Evolutionary conservation across 2,888 invertebrate genomes (phyloP).

Genomic region (Neria commutata): DNA sequence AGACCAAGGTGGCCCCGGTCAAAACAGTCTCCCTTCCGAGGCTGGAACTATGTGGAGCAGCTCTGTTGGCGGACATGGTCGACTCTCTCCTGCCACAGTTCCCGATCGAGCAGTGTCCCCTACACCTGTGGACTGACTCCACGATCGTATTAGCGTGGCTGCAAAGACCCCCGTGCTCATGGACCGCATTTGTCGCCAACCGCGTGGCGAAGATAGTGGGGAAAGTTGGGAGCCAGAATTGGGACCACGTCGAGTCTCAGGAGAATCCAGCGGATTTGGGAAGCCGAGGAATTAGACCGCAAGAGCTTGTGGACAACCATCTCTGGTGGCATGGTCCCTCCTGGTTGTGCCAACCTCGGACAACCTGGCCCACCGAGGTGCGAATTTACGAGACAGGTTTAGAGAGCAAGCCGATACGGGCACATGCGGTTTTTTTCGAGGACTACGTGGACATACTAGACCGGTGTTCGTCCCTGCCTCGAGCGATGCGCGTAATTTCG

Average conservation of each 20-base stretch:
- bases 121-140: conserved; percentile 11
- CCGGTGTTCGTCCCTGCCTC: no score
- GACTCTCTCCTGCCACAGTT: not conserved
- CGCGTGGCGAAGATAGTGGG: conserved; percentile 1
- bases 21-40: conserved; percentile 6
- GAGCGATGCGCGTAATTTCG: no score
- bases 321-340: not conserved
- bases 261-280: not conserved
- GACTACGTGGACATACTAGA: no score
- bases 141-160: conserved; percentile 15
- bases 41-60: conserved; percentile 14
- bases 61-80: conserved; percentile 6
- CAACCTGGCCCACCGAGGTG: no score
- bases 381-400: no score
- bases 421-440: no score
- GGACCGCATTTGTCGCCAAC: conserved; percentile 7
- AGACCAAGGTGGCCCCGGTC: conserved; percentile 16
- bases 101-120: not conserved
- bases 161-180: conserved; percentile 1
- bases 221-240: not conserved
- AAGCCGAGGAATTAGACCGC: not conserved
- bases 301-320: not conserved
- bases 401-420: no score
- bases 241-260: not conserved
- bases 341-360: no score